Evolutionary conservation across 1,140 invertebrate species (phyloP), one percentile per base, ranked within the genome.

Genomic region (Chelonus insularis): DNA sequence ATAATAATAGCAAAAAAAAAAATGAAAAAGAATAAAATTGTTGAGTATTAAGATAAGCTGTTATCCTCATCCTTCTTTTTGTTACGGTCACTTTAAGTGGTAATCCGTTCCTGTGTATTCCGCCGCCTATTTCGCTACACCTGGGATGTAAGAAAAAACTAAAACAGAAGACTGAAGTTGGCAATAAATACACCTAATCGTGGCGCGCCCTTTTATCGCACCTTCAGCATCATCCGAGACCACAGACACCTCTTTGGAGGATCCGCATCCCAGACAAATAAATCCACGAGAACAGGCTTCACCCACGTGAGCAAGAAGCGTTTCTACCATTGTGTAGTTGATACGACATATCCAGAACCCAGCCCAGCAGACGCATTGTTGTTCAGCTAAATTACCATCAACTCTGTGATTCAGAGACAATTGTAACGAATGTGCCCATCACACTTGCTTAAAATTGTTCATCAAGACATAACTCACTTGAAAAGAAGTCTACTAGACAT

Each of bases 171-270:
- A 29, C 25, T 29, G 29, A 29, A 4, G 11, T 12, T 55, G 7
- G 52, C 16, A 39, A 55, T 55, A 20, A 39, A 39, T 55, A 55
- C 36, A 6, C 8, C 52, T 55, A 55, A 55, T 55, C 36, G 7
- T n/a, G 52, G 18, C 52, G n/a, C 52, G 37, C 52, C 52, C 52
- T 55, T 55, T 55, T 55, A 55, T 55, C 52, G 52, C 52, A 55
- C 52, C 52, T 55, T 39, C 9, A n/a, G 32, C 8, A 39, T 39
- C 36, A 18, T 37, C 36, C 12, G 2, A 37, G 12, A 37, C 36
- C 36, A 12, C 36, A 37, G 36, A 37, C 36, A 37, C 36, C 12
- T 37, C 12, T 9, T 37, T 1, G 8, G 12, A 55, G 20, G 16
- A 39, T 55, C 16, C 34, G 20, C 34, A 7, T 21, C 52, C 52